Evolutionary conservation across 1,140 invertebrate species (phyloP).

Genomic region (Tetramorium simillimum): DNA sequence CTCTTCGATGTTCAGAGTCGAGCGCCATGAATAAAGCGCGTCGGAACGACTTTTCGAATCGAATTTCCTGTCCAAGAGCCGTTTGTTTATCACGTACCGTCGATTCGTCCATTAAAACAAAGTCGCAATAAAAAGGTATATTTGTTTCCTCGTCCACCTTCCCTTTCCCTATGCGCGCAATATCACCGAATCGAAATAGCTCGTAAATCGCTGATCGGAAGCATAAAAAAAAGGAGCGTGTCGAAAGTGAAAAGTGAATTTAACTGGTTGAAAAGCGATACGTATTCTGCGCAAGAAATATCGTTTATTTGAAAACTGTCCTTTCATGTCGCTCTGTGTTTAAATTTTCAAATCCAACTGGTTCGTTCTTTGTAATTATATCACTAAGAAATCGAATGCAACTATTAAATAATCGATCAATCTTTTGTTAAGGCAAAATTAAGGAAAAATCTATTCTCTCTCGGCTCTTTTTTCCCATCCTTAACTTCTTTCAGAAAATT

Average conservation of each 20-base stretch:
- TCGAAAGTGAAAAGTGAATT: conserved; percentile 1
- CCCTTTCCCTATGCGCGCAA: not conserved
- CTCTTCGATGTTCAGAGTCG: conserved; percentile 1
- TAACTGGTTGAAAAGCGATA: not conserved
- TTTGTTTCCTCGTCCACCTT: not conserved
- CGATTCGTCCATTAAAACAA: conserved; percentile 4
- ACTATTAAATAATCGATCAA: not conserved
- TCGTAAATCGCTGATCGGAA: conserved; percentile 12
- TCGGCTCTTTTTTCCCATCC: not conserved
- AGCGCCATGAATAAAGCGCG: conserved; percentile 40
- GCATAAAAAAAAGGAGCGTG: not conserved
- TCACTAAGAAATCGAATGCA: not conserved
- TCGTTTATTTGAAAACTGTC: not conserved
- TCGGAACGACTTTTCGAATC: conserved; percentile 42
- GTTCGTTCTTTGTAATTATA: not conserved
- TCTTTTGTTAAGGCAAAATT: not conserved
- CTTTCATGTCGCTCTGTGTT: not conserved
- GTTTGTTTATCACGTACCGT: conserved; percentile 39
- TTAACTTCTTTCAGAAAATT: not conserved
- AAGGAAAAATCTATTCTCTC: not conserved
- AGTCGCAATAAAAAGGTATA: conserved; percentile 13
- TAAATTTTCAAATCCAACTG: not conserved
- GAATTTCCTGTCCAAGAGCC: conserved; percentile 39
- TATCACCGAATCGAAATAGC: not conserved
- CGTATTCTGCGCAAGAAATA: not conserved